These are phyloP conservation scores for Hydraecia micacea DNA, from an alignment of 2,888 invertebrate genomes.

Conservation along the genomic window DNA sequence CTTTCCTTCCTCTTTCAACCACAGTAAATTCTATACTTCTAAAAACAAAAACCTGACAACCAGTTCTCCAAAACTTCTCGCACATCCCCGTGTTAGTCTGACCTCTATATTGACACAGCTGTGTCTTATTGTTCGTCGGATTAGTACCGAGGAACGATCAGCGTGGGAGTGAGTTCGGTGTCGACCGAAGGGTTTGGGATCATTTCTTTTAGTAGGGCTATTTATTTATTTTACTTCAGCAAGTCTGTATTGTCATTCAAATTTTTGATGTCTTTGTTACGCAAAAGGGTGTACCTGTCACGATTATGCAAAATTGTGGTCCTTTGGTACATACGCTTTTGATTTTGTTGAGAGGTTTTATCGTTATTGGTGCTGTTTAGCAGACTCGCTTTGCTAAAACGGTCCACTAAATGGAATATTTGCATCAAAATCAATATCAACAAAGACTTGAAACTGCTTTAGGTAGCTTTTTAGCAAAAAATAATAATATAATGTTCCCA, in stretches of 20 bases:
- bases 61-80: slow-evolving; percentile 36
- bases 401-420: background rate
- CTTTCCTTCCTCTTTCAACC: background rate
- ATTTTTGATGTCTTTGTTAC: slow-evolving; percentile 36
- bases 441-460: background rate
- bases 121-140: slow-evolving; percentile 68
- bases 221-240: slow-evolving; percentile 43
- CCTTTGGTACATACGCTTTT: slow-evolving; percentile 17
- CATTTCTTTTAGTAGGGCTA: slow-evolving; percentile 38
- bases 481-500: no score
- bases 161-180: slow-evolving; percentile 68
- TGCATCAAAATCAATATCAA: background rate
- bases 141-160: slow-evolving; percentile 69
- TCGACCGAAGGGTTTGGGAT: slow-evolving; percentile 34
- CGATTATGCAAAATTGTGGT: slow-evolving; percentile 46
- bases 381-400: background rate
- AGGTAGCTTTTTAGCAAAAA: background rate
- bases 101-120: slow-evolving; percentile 75
- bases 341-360: slow-evolving; percentile 22
- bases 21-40: background rate
- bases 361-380: background rate
- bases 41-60: slow-evolving; percentile 24
- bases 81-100: slow-evolving; percentile 55
- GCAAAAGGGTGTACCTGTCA: slow-evolving; percentile 27
- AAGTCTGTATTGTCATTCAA: slow-evolving; percentile 46